A percentile compares a stretch with the other conserved stretches of the same genome.
Conservation (phyloP, 2,113 vertebrate species). For the Bos indicus region DNA sequence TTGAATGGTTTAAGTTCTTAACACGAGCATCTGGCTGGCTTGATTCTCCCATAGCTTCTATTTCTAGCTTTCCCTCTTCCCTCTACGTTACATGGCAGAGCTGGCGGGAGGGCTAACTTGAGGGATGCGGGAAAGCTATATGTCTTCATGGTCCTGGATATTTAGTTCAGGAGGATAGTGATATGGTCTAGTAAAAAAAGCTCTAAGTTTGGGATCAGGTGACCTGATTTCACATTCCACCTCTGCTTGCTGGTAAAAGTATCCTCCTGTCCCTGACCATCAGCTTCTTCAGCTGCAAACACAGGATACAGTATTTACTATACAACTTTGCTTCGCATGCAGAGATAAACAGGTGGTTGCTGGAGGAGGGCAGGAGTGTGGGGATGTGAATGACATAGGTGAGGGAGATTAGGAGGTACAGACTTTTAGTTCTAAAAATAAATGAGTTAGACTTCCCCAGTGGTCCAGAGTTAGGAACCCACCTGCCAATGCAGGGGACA, state of each 20-base stretch:
- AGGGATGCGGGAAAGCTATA: not conserved
- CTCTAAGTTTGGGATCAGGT: not conserved
- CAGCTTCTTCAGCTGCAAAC: not conserved
- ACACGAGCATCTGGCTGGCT: not conserved
- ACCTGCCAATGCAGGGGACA: not conserved
- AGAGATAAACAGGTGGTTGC: not conserved
- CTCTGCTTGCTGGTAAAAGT: not conserved
- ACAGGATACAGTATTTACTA: not conserved
- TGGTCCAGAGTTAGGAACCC: not conserved
- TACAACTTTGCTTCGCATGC: not conserved
- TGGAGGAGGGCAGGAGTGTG: not conserved
- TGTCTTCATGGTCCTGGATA: not conserved
- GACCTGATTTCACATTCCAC: not conserved
- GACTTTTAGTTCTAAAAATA: not conserved
- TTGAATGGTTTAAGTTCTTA: constrained; percentile 27
- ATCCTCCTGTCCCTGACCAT: not conserved
- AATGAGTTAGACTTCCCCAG: not conserved
- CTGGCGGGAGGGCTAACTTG: not conserved
- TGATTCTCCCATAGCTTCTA: not conserved
- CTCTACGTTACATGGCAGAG: not conserved
- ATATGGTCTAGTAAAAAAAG: not conserved
- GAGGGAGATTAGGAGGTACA: not conserved
- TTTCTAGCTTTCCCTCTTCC: constrained; percentile 9
- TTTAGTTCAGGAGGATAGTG: constrained; percentile 24
- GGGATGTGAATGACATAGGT: not conserved